Evolutionary conservation across 2,113 vertebrate species (phyloP).

Genomic region (Thalassarche chlororhynchos): DNA sequence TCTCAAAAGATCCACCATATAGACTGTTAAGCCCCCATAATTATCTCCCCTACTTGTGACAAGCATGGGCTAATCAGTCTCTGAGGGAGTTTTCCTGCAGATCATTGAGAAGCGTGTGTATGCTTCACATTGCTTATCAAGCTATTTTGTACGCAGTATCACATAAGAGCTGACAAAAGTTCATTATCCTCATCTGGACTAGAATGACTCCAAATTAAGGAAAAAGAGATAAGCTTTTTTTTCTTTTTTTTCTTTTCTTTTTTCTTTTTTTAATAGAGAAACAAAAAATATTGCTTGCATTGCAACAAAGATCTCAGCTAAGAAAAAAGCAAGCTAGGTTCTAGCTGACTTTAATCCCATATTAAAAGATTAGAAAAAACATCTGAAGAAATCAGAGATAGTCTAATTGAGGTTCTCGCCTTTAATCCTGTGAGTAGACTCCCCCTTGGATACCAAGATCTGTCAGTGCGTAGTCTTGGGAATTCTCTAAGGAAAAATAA

Average conservation of each 20-base stretch:
- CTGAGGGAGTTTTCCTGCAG: conserved; percentile 87
- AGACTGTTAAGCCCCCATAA: conserved; percentile 85
- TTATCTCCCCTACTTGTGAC: conserved; percentile 89
- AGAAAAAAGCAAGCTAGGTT: conserved; percentile 73
- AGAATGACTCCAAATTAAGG: conserved; percentile 78
- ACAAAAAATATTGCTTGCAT: conserved; percentile 28
- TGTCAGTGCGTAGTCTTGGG: conserved; percentile 78
- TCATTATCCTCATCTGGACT: conserved; percentile 80
- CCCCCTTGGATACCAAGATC: conserved; percentile 83
- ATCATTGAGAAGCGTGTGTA: conserved; percentile 76
- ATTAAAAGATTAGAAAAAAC: conserved; percentile 89
- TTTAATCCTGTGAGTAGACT: conserved; percentile 84
- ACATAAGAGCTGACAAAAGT: conserved; percentile 79
- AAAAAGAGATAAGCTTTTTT: conserved; percentile 45
- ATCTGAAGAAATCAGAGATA: conserved; percentile 88
- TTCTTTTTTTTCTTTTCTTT: background rate
- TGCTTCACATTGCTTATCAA: conserved; percentile 79
- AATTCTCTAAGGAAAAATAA: conserved; percentile 81
- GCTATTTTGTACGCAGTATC: conserved; percentile 77
- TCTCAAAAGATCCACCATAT: conserved; percentile 86
- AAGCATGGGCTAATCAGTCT: conserved; percentile 92
- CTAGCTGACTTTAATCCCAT: conserved; percentile 86
- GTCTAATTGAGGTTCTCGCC: conserved; percentile 87
- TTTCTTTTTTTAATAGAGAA: background rate
- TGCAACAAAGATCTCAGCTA: conserved; percentile 70